phyloP scores from a whole-genome alignment of 2,797 vertebrate genomes.

The Eupleurogrammus muticus region DNA sequence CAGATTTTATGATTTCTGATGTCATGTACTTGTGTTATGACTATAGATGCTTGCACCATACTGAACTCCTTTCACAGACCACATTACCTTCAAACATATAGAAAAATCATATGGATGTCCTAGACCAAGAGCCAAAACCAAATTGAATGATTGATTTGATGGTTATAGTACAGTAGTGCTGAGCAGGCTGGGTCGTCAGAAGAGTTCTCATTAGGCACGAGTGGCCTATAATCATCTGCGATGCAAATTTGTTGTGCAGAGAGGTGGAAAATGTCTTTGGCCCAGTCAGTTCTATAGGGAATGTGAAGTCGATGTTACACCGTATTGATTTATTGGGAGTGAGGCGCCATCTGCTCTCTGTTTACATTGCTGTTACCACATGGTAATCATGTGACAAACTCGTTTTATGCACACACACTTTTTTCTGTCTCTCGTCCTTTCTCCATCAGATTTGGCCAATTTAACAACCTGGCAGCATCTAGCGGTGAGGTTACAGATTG shows the following conservation, averaged over 20 bases:
- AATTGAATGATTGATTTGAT: not conserved
- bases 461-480: too few relatives aligned
- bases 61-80: conserved; percentile 34
- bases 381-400: too few relatives aligned
- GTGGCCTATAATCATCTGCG: not conserved
- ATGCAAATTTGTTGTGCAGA: not conserved
- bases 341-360: too few relatives aligned
- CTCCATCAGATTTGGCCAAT: too few relatives aligned
- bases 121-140: not conserved
- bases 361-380: too few relatives aligned
- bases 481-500: too few relatives aligned
- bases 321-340: too few relatives aligned
- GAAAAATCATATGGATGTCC: conserved; percentile 8
- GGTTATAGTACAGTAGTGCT: not conserved
- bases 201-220: too few relatives aligned
- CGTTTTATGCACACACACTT: too few relatives aligned
- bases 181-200: not conserved
- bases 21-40: conserved; percentile 63
- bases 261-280: not conserved
- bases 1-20: conserved; percentile 70
- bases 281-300: not conserved
- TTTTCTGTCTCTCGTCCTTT: too few relatives aligned
- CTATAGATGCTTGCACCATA: conserved; percentile 32
- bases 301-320: too few relatives aligned
- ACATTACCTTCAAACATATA: conserved; percentile 4